Conservation (phyloP, 2,113 vertebrate genomes). For the Apodemus sylvaticus region DNA sequence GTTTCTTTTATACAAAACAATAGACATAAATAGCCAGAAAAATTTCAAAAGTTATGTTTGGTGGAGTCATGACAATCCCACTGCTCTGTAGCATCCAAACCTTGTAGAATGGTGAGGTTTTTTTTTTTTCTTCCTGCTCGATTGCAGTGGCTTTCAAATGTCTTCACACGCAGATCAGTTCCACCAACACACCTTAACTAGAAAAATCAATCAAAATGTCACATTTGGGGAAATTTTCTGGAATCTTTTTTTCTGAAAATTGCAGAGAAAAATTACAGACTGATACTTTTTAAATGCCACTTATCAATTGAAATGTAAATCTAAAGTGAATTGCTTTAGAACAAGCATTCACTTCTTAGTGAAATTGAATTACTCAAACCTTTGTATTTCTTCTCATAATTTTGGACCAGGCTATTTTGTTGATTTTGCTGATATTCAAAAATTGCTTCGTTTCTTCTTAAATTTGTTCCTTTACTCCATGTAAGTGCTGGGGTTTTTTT, state of each 20-base stretch:
- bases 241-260: neutral
- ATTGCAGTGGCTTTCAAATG: constrained; percentile 3
- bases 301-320: too few relatives aligned
- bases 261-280: neutral
- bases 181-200: neutral
- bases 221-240: neutral
- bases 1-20: neutral
- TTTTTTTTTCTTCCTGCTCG: neutral
- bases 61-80: neutral
- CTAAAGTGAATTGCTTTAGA: constrained; percentile 43
- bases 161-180: neutral
- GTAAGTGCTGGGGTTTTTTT: neutral
- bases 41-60: neutral
- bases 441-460: neutral
- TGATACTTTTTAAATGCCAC: neutral
- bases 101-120: neutral
- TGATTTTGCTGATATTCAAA: neutral
- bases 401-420: neutral
- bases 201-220: constrained; percentile 9
- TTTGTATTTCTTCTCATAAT: constrained; percentile 9
- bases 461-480: neutral
- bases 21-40: neutral
- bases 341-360: neutral
- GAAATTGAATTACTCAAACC: neutral
- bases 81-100: constrained; percentile 7